Conservation (phyloP, 2,797 vertebrate genomes). For the Syngnathus acus region DNA sequence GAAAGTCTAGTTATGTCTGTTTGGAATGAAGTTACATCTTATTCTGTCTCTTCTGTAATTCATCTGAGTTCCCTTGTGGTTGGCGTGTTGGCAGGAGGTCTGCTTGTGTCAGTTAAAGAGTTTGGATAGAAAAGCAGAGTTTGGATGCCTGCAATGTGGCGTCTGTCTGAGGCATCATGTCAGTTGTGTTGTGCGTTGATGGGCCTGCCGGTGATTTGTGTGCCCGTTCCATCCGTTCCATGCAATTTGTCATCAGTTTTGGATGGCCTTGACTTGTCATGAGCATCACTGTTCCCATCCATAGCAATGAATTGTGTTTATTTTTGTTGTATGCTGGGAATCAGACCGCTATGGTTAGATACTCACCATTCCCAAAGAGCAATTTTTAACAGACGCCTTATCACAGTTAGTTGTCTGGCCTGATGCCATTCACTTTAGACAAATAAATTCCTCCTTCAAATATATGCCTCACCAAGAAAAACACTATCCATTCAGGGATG, state of each 20-base stretch:
- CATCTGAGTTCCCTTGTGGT: constrained; percentile 59
- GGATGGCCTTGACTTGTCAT: constrained; percentile 12
- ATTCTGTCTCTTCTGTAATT: constrained; percentile 54
- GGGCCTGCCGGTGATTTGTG: constrained; percentile 14
- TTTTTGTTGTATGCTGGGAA: not conserved
- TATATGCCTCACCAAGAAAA: not conserved
- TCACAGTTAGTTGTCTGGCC: not conserved
- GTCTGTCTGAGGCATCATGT: constrained; percentile 39
- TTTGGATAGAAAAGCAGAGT: constrained; percentile 34
- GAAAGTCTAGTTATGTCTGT: constrained; percentile 34
- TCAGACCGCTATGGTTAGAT: not conserved
- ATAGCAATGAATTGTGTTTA: constrained; percentile 13
- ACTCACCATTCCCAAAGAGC: not conserved
- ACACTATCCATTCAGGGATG: not conserved
- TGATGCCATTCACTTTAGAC: not conserved
- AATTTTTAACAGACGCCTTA: not conserved
- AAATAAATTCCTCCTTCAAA: not conserved
- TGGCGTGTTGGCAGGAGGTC: constrained; percentile 60
- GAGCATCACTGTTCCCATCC: constrained; percentile 17
- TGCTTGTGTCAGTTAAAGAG: constrained; percentile 32
- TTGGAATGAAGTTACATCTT: constrained; percentile 54
- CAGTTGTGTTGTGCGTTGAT: not conserved
- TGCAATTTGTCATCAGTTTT: constrained; percentile 19
- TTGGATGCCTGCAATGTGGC: constrained; percentile 45
- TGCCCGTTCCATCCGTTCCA: constrained; percentile 34